Percentiles rank a stretch among this genome's conserved stretches.
These are phyloP conservation scores for Cecidostiba fungosa DNA, from an alignment of 2,888 invertebrate species.

Conservation along the genomic window DNA sequence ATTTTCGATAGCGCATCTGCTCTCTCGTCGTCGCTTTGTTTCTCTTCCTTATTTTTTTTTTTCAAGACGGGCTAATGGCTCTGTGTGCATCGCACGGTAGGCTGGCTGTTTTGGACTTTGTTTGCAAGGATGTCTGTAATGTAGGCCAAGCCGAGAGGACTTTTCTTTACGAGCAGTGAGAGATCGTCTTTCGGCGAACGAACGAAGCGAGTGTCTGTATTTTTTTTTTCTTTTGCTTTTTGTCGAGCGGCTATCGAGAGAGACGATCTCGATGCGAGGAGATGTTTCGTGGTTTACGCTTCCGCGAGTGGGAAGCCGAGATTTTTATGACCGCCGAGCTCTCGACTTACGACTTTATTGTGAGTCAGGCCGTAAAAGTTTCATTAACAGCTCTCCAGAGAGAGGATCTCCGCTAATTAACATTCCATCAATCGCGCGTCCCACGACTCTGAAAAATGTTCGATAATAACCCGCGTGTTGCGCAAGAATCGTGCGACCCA, in stretches of 20 bases:
- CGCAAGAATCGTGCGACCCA: conserved; percentile 1
- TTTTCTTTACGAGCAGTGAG: background rate
- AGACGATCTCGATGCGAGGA: background rate
- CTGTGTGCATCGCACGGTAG: background rate
- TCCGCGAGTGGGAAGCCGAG: background rate
- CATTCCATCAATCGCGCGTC: background rate
- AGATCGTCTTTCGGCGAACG: background rate
- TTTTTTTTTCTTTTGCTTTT: background rate
- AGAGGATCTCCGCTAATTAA: background rate
- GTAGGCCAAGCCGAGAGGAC: background rate
- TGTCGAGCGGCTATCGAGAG: background rate
- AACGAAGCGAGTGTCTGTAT: background rate
- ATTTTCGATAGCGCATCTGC: conserved; percentile 38
- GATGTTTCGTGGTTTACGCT: background rate
- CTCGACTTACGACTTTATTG: background rate
- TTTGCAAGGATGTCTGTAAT: background rate
- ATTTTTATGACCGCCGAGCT: background rate
- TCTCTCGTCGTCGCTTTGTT: background rate
- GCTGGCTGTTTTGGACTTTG: background rate
- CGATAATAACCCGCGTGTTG: background rate
- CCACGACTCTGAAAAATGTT: background rate
- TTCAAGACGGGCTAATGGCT: background rate
- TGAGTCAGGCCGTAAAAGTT: conserved; percentile 6
- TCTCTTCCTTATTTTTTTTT: background rate
- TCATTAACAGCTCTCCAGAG: background rate